phyloP scores from a whole-genome alignment of 2,888 invertebrate genomes.

The Abrostola triplasia region DNA sequence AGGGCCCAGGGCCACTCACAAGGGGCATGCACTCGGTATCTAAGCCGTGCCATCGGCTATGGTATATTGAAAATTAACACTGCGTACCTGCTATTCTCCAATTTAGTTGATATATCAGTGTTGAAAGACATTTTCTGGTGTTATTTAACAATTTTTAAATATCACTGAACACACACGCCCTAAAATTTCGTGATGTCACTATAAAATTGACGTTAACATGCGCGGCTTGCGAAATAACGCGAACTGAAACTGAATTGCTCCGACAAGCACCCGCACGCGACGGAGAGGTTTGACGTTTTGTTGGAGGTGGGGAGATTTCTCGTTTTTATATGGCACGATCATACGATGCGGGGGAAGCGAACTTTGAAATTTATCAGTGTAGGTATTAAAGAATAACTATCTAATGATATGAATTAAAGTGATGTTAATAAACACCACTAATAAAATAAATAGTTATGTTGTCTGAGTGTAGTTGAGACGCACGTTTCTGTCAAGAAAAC shows the following conservation, averaged over 20 bases:
- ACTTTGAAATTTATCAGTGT: slow-evolving; percentile 75
- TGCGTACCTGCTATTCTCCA: slow-evolving; percentile 88
- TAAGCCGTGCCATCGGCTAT: slow-evolving; percentile 56
- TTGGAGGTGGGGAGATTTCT: slow-evolving; percentile 79
- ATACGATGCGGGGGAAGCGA: slow-evolving; percentile 83
- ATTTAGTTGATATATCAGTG: slow-evolving; percentile 83
- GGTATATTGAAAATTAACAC: slow-evolving; percentile 61
- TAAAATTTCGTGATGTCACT: slow-evolving; percentile 77
- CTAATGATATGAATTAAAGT: slow-evolving; percentile 62
- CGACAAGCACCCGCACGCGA: slow-evolving; percentile 71
- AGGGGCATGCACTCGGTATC: slow-evolving; percentile 61
- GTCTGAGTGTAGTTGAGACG: slow-evolving; percentile 48
- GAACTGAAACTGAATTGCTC: slow-evolving; percentile 66
- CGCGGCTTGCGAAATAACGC: slow-evolving; percentile 78
- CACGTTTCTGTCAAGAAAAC: slow-evolving; percentile 67
- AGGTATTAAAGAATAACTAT: slow-evolving; percentile 58
- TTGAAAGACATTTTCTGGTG: slow-evolving; percentile 87
- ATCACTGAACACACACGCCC: slow-evolving; percentile 87
- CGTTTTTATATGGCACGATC: slow-evolving; percentile 85
- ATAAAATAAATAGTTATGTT: slow-evolving; percentile 41
- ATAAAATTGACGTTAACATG: slow-evolving; percentile 74
- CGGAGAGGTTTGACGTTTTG: slow-evolving; percentile 82
- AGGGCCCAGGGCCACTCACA: slow-evolving; percentile 56
- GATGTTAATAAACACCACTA: slow-evolving; percentile 53
- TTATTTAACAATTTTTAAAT: slow-evolving; percentile 82